These are phyloP conservation scores for Polyommatus icarus DNA, from an alignment of 2,888 invertebrate genomes.

Conservation along the genomic window DNA sequence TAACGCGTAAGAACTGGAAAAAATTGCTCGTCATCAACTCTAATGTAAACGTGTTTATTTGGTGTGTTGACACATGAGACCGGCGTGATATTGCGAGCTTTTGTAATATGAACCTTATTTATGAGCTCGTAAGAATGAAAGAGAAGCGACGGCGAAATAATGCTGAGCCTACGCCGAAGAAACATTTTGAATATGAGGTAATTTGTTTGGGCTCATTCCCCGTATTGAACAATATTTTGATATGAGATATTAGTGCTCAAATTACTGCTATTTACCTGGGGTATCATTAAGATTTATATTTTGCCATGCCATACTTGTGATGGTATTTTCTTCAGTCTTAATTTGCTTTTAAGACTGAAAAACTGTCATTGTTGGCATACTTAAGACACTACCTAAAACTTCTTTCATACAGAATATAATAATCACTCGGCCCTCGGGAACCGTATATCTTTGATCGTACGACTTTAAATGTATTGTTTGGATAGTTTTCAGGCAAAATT, in stretches of 20 bases:
- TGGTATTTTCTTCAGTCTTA: not conserved
- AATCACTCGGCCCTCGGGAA: too few relatives aligned
- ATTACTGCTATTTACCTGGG: not conserved
- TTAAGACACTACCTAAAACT: too few relatives aligned
- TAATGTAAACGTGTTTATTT: slow-evolving; percentile 15
- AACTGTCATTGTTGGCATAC: too few relatives aligned
- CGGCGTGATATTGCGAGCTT: not conserved
- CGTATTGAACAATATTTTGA: slow-evolving; percentile 11
- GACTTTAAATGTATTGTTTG: too few relatives aligned
- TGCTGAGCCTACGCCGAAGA: not conserved
- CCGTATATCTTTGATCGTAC: too few relatives aligned
- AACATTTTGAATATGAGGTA: slow-evolving; percentile 30
- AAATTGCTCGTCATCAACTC: slow-evolving; percentile 17
- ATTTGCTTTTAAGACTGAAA: too few relatives aligned
- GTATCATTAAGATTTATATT: not conserved
- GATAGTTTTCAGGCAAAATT: too few relatives aligned
- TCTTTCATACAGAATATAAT: too few relatives aligned
- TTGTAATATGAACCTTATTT: slow-evolving; percentile 5
- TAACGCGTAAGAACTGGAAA: not conserved
- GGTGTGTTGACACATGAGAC: slow-evolving; percentile 24
- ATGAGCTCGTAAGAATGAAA: not conserved
- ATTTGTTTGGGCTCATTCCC: slow-evolving; percentile 17
- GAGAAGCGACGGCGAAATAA: not conserved
- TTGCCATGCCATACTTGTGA: not conserved
- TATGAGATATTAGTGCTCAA: slow-evolving; percentile 1